Conservation (phyloP, 2,797 vertebrate genomes). For the Danio tinwini region DNA sequence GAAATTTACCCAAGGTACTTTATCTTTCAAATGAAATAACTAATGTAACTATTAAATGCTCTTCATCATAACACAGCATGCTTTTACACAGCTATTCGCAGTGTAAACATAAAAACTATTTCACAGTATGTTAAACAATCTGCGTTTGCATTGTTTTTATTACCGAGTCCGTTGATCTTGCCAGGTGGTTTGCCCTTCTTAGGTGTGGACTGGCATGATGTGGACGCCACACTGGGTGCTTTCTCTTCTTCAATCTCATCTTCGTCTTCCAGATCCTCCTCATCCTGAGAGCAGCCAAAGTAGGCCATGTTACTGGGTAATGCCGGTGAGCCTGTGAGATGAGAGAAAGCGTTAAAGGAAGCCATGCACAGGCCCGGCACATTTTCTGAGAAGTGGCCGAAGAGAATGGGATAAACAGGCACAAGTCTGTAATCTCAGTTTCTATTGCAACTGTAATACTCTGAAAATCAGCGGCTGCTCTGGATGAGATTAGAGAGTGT, state of each 20-base stretch:
- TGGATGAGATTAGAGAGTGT: conserved; percentile 30
- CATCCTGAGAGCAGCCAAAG: conserved; percentile 98
- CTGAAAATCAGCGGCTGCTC: conserved; percentile 28
- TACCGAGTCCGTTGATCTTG: conserved; percentile 83
- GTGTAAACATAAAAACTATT: background rate
- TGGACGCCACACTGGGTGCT: conserved; percentile 82
- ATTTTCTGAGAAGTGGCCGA: background rate
- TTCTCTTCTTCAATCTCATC: conserved; percentile 85
- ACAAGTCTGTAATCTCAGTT: conserved; percentile 16
- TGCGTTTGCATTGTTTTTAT: conserved; percentile 21
- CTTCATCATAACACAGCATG: background rate
- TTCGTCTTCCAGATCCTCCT: conserved; percentile 92
- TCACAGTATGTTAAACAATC: background rate
- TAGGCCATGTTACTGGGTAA: conserved; percentile 96
- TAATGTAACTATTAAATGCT: background rate
- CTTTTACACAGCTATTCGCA: background rate
- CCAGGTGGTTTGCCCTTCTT: conserved; percentile 89
- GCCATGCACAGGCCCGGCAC: background rate
- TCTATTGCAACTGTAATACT: conserved; percentile 30
- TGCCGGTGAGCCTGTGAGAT: conserved; percentile 86
- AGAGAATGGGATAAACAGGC: conserved; percentile 20
- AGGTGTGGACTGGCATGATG: conserved; percentile 97
- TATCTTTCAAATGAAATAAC: too few relatives aligned
- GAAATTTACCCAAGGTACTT: too few relatives aligned
- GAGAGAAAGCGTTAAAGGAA: background rate